Evolutionary conservation across 2,113 vertebrate species (phyloP), one percentile per base, ranked within the genome.

Genomic region (Psammodynastes pulverulentus): DNA sequence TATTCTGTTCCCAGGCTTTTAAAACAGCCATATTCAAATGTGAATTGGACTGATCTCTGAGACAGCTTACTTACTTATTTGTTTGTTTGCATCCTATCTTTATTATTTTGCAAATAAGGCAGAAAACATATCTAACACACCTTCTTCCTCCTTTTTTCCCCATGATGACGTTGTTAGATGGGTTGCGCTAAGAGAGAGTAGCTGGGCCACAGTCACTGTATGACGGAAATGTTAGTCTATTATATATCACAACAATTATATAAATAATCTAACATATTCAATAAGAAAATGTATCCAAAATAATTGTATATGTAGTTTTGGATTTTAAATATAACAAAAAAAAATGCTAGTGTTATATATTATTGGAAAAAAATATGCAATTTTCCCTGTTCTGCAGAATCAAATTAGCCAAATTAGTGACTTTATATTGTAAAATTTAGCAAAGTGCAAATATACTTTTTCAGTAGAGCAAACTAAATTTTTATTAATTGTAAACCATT

Each of bases 361-460:
- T 3, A 51, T 43, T 84, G n/a, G 51, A 0, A 0, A 24, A n/a
- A 4, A 90, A 0, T 4, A 6, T 91, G 86, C 86, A 91, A 26
- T 95, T 95, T 87, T 8, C 9, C 39, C 29, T 90, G 62, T 91
- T 92, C 79, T 88, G 45, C 62, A 84, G 9, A 89, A 48, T 88
- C 88, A 0, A 0, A 90, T 94, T 67, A 84, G n/a, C 34, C 89
- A 92, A 0, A 54, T 23, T 49, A 26, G 49, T 21, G 43, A 49
- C 79, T 90, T n/a, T 48, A 26, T 67, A 90, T 67, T 62, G 58
- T 62, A 62, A 62, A 62, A 62, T 29, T 29, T 29, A 62, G 9
- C 58, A 62, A 62, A 62, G 26, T 29, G 26, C 58, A 62, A 62
- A 12, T 62, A 29, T 12, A 62, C 8, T 24, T 24, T 26, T 58